These are phyloP conservation scores for Blera fallax DNA, from an alignment of 2,888 invertebrate genomes.

Conservation along the genomic window DNA sequence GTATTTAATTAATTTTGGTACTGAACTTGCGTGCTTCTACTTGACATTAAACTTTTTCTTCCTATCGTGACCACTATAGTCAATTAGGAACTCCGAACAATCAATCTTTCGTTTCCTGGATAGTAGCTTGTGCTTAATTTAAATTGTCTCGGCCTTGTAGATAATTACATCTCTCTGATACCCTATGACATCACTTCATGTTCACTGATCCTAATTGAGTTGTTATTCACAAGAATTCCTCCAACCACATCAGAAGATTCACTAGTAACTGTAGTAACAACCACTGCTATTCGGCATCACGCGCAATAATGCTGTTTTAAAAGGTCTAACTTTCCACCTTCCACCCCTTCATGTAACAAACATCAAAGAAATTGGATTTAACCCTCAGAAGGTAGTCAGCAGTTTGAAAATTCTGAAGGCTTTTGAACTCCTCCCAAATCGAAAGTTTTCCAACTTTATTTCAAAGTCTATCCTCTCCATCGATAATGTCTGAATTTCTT, in stretches of 20 bases:
- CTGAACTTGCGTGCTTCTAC: too few relatives aligned
- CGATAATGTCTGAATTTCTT: neutral
- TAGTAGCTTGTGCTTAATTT: too few relatives aligned
- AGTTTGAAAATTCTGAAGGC: neutral
- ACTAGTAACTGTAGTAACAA: neutral
- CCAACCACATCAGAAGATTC: neutral
- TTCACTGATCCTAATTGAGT: neutral
- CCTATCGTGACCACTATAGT: too few relatives aligned
- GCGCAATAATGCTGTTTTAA: neutral
- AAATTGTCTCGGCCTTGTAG: too few relatives aligned
- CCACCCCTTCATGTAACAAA: neutral
- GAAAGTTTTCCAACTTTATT: neutral
- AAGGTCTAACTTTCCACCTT: neutral
- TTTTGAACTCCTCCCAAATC: neutral
- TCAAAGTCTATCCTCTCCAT: neutral
- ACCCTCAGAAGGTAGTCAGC: neutral
- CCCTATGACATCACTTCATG: neutral
- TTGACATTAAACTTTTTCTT: too few relatives aligned
- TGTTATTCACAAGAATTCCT: neutral
- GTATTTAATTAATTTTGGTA: too few relatives aligned
- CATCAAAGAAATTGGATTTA: neutral
- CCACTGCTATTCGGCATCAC: neutral
- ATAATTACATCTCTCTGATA: too few relatives aligned
- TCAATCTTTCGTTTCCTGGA: too few relatives aligned
- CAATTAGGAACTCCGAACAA: too few relatives aligned